Evolutionary conservation across 1,140 invertebrate genomes (phyloP).

Genomic region (Chionoecetes opilio): DNA sequence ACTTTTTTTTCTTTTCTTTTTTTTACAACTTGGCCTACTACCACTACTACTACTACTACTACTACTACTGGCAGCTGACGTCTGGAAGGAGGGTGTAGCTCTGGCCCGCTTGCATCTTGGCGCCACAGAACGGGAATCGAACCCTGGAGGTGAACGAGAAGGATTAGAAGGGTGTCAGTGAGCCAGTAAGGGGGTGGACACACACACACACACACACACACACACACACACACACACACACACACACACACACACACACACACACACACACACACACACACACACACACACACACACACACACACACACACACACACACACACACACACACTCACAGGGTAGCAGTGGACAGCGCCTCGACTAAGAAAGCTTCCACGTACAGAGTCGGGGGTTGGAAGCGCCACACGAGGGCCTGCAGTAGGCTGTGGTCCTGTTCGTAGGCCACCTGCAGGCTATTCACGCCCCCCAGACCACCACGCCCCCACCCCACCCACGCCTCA

Average conservation of each 20-base stretch:
- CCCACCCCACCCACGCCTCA: constrained; percentile 51
- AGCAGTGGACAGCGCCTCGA: constrained; percentile 61
- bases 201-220: too few species aligned
- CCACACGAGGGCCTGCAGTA: constrained; percentile 64
- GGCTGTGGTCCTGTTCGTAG: constrained; percentile 57
- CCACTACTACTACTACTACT: constrained; percentile 14
- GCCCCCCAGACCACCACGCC: background rate
- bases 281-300: too few species aligned
- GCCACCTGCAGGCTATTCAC: constrained; percentile 57
- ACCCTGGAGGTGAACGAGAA: constrained; percentile 22
- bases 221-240: too few species aligned
- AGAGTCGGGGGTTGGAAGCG: constrained; percentile 55
- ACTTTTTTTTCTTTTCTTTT: background rate
- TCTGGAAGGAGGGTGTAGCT: constrained; percentile 44
- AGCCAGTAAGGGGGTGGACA: background rate
- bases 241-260: constrained; percentile 24
- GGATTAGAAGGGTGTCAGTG: background rate
- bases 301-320: too few species aligned
- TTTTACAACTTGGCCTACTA: too few species aligned
- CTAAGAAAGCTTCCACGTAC: constrained; percentile 41
- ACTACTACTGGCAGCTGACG: constrained; percentile 7
- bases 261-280: background rate
- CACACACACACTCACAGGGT: constrained; percentile 32
- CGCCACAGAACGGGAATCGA: constrained; percentile 59
- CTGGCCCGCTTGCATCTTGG: constrained; percentile 62